Conservation (phyloP, 2,888 invertebrate genomes). For the Nephrocerus scutellatus region DNA sequence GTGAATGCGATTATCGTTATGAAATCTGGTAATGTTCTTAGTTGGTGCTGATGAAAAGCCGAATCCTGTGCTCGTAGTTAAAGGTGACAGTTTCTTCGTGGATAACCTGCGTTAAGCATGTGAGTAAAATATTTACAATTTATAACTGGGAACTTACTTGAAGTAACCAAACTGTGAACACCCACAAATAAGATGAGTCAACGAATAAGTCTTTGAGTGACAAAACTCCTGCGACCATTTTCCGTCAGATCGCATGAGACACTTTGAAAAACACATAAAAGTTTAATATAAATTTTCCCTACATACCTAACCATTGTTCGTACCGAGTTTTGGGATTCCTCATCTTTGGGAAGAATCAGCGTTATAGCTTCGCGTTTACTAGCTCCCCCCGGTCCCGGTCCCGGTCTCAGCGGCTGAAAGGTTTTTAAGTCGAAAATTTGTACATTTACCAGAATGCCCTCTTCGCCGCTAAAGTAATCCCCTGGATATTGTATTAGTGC, state of each 20-base stretch:
- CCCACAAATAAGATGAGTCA: slow-evolving; percentile 9
- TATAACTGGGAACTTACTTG: slow-evolving; percentile 10
- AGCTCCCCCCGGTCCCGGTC: slow-evolving; percentile 9
- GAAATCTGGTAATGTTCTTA: too few relatives aligned
- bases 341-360: slow-evolving; percentile 11
- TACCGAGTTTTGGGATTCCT: slow-evolving; percentile 10
- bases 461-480: slow-evolving; percentile 17
- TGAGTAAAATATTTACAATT: too few relatives aligned
- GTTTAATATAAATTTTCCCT: too few relatives aligned
- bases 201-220: slow-evolving; percentile 9
- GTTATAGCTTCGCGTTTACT: slow-evolving; percentile 9
- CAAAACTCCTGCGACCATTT: slow-evolving; percentile 17
- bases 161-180: slow-evolving; percentile 16
- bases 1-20: too few relatives aligned
- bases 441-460: slow-evolving; percentile 8
- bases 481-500: slow-evolving; percentile 21
- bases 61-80: too few relatives aligned
- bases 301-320: too few relatives aligned
- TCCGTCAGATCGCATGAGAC: slow-evolving; percentile 14
- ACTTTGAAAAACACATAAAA: slow-evolving; percentile 8
- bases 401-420: slow-evolving; percentile 5
- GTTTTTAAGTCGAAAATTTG: slow-evolving; percentile 16
- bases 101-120: too few relatives aligned
- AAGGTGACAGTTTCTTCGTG: too few relatives aligned
- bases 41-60: too few relatives aligned